A percentile compares a stretch with the other conserved stretches of the same genome.
Evolutionary conservation across 2,113 vertebrate genomes (phyloP).

Genomic region (Spheniscus mendiculus): DNA sequence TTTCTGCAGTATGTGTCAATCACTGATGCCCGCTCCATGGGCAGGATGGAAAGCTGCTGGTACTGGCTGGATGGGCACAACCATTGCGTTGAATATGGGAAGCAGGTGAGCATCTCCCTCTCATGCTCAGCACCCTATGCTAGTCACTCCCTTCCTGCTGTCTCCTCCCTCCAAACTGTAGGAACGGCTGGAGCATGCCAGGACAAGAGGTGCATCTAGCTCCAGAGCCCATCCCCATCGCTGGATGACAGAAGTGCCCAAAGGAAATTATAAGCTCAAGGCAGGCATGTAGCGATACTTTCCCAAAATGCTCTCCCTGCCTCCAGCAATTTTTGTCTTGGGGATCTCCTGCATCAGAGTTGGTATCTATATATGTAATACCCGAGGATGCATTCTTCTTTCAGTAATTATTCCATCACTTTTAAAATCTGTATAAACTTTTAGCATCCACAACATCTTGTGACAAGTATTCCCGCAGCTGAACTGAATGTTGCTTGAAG

Average conservation of each 20-base stretch:
- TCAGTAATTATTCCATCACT: not conserved
- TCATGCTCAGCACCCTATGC: rapidly evolving
- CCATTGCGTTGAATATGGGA: not conserved
- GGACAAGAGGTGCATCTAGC: not conserved
- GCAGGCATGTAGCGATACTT: rapidly evolving
- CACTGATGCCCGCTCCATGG: rapidly evolving
- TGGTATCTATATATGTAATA: not conserved
- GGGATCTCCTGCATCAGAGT: not conserved
- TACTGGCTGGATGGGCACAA: not conserved
- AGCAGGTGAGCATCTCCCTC: not conserved
- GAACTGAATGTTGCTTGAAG: not conserved
- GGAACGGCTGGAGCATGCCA: not conserved
- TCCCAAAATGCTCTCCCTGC: not conserved
- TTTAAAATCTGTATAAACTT: not conserved
- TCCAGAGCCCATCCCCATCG: not conserved
- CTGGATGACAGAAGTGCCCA: not conserved
- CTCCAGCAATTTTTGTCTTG: not conserved
- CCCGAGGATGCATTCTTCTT: not conserved
- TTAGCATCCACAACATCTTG: not conserved
- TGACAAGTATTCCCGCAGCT: not conserved
- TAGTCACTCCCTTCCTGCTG: not conserved
- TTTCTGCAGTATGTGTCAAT: not conserved
- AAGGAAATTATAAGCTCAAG: not conserved
- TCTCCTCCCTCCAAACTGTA: not conserved
- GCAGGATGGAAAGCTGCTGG: not conserved